Evolutionary conservation across 1,140 invertebrate species (phyloP).

Genomic region (Episyrphus balteatus): DNA sequence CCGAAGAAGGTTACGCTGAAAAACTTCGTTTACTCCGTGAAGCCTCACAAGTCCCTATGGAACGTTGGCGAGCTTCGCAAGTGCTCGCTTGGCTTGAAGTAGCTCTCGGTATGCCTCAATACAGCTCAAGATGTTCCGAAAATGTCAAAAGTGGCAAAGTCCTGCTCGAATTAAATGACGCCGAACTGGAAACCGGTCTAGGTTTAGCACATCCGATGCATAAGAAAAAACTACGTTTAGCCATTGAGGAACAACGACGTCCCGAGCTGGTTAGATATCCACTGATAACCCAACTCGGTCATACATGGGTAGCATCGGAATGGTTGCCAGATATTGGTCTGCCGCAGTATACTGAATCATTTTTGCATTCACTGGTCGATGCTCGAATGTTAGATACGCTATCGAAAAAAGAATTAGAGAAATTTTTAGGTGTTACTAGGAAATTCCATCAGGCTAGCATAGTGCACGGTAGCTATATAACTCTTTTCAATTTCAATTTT

Average conservation of each 20-base stretch:
- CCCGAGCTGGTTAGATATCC: conserved; percentile 77
- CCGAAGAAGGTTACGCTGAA: conserved; percentile 73
- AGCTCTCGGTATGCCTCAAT: conserved; percentile 86
- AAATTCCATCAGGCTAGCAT: conserved; percentile 91
- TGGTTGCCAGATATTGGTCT: conserved; percentile 85
- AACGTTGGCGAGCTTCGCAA: conserved; percentile 82
- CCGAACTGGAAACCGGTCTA: conserved; percentile 75
- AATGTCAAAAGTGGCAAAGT: conserved; percentile 94
- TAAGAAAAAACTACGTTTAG: conserved; percentile 81
- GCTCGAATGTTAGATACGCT: conserved; percentile 83
- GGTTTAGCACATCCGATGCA: conserved; percentile 85
- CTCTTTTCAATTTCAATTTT: too few species aligned
- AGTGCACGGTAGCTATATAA: conserved; percentile 54
- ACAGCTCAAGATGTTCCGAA: conserved; percentile 76
- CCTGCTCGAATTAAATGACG: conserved; percentile 76
- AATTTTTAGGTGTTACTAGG: conserved; percentile 76
- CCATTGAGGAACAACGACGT: conserved; percentile 83
- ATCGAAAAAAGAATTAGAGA: conserved; percentile 88
- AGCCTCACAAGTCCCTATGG: conserved; percentile 77
- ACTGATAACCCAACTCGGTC: conserved; percentile 70
- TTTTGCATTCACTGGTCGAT: conserved; percentile 82
- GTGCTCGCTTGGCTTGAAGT: conserved; percentile 90
- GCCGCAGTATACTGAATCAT: conserved; percentile 77
- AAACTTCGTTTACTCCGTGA: conserved; percentile 70
- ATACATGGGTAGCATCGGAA: conserved; percentile 84